phyloP scores from a whole-genome alignment of 2,113 vertebrate genomes.

The Acrocephalus arundinaceus region DNA sequence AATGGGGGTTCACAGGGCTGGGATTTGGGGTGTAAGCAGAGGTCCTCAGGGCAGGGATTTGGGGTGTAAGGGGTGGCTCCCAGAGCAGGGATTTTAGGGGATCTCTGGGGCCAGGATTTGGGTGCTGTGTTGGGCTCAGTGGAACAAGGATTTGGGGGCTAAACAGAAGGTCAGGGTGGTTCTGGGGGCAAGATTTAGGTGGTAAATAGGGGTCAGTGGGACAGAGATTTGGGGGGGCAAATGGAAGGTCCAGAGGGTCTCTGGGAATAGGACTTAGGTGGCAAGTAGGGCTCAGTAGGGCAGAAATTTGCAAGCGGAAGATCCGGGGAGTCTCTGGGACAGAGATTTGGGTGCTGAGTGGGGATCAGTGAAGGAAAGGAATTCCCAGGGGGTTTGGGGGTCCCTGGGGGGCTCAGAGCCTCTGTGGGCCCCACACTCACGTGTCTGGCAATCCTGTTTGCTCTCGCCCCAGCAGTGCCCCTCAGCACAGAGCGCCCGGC shows the following conservation, averaged over 20 bases:
- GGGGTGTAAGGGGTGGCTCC: too few species aligned
- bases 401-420: neutral
- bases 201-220: neutral
- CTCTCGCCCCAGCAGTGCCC: constrained; percentile 85
- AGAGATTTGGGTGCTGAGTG: neutral
- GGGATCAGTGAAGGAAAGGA: neutral
- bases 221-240: neutral
- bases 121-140: neutral
- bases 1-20: neutral
- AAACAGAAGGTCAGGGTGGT: neutral
- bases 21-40: neutral
- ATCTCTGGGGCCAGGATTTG: neutral
- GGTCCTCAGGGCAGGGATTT: neutral
- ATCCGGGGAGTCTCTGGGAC: neutral
- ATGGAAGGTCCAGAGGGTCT: neutral
- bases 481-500: constrained; percentile 45
- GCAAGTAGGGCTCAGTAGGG: neutral
- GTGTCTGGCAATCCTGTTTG: constrained; percentile 81
- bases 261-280: neutral
- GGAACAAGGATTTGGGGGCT: neutral
- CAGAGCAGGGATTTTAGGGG: neutral
- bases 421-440: constrained; percentile 73
- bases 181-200: neutral
- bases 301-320: neutral
- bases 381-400: neutral